These are phyloP conservation scores for Polymixis lichenea DNA, from an alignment of 2,888 invertebrate genomes.

Conservation along the genomic window DNA sequence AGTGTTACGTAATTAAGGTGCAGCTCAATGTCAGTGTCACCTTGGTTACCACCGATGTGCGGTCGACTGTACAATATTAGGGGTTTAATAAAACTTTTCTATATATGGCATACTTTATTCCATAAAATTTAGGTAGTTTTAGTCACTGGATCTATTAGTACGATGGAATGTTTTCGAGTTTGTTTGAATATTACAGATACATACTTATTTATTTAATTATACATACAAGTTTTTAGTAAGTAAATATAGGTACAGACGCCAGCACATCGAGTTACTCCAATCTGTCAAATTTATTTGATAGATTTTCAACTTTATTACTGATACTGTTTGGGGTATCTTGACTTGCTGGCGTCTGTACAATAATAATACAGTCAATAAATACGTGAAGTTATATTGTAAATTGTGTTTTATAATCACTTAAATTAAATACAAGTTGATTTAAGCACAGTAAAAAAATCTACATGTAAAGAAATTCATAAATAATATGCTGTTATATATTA, in stretches of 20 bases:
- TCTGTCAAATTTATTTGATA: too few relatives aligned
- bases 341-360: background rate
- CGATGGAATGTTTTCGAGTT: constrained; percentile 74
- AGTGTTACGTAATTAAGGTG: too few relatives aligned
- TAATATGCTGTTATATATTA: constrained; percentile 27
- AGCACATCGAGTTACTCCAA: too few relatives aligned
- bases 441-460: constrained; percentile 36
- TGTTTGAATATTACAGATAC: constrained; percentile 62
- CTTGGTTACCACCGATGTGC: too few relatives aligned
- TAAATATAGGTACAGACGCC: constrained; percentile 27
- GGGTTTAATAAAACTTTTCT: constrained; percentile 34
- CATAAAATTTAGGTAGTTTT: constrained; percentile 72
- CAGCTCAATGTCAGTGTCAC: too few relatives aligned
- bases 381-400: constrained; percentile 51
- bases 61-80: background rate
- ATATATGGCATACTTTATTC: constrained; percentile 81
- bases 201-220: constrained; percentile 40
- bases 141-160: constrained; percentile 70
- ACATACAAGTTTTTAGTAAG: constrained; percentile 40
- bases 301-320: too few relatives aligned
- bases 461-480: constrained; percentile 42
- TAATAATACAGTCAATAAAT: constrained; percentile 55
- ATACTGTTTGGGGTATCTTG: too few relatives aligned
- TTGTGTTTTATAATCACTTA: constrained; percentile 65
- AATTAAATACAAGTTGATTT: constrained; percentile 36